phyloP scores from a whole-genome alignment of 2,888 invertebrate species.

The Hemithea aestivaria region DNA sequence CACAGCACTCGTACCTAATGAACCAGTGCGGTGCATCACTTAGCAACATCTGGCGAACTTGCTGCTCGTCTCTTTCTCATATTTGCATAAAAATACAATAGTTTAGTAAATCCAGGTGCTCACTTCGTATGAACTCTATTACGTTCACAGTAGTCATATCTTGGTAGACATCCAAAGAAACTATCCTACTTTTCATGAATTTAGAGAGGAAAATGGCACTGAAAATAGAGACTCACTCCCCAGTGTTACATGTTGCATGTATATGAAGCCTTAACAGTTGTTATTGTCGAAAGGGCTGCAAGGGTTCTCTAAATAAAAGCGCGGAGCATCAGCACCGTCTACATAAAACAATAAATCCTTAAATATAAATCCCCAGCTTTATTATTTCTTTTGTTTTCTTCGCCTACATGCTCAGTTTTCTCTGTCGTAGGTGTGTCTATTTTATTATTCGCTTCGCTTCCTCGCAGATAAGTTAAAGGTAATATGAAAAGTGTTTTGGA shows the following conservation, averaged over 20 bases:
- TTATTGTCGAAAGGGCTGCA: slow-evolving; percentile 46
- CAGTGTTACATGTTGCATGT: slow-evolving; percentile 1
- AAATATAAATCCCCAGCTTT: slow-evolving; percentile 20
- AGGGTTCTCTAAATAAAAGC: slow-evolving; percentile 46
- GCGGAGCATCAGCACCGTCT: slow-evolving; percentile 21
- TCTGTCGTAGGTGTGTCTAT: slow-evolving; percentile 11
- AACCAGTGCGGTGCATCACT: no score
- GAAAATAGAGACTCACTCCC: no score
- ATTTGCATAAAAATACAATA: no score
- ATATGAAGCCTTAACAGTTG: slow-evolving; percentile 30
- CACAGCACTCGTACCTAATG: no score
- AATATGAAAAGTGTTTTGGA: background rate
- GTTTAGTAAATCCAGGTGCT: no score
- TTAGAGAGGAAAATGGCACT: no score
- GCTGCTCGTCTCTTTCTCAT: no score
- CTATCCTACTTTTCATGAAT: no score
- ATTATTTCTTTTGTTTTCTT: slow-evolving; percentile 13
- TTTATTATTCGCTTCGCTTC: slow-evolving; percentile 10
- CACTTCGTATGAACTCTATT: no score
- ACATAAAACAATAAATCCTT: slow-evolving; percentile 24
- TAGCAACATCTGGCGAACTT: no score
- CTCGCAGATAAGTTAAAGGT: slow-evolving; percentile 5
- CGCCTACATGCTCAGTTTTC: slow-evolving; percentile 6
- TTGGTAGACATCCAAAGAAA: no score
- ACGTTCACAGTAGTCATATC: no score